Percentiles rank a stretch among this genome's conserved stretches.
Evolutionary conservation across 2,888 invertebrate genomes (phyloP).

Genomic region (Willowsia nigromaculata): DNA sequence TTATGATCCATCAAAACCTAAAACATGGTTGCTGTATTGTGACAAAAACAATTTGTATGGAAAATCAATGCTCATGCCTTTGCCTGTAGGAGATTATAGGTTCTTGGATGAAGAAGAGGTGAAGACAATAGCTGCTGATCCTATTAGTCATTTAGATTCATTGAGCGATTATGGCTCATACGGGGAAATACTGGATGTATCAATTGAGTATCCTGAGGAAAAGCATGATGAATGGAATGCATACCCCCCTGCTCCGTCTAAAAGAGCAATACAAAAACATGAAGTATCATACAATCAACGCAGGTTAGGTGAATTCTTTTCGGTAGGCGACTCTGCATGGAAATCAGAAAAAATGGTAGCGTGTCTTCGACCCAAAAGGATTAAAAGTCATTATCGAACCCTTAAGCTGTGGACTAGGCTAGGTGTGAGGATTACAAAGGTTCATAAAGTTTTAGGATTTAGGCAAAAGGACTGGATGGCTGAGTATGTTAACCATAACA

Average conservation of each 20-base stretch:
- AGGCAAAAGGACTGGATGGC: constrained; percentile 42
- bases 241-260: constrained; percentile 39
- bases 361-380: background rate
- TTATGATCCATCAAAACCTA: constrained; percentile 23
- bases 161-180: background rate
- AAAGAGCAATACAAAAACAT: background rate
- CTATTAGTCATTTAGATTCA: background rate
- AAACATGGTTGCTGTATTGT: constrained; percentile 9
- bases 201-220: background rate
- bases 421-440: constrained; percentile 48
- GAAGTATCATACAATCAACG: constrained; percentile 10
- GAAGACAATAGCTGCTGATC: background rate
- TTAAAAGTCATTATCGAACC: constrained; percentile 45
- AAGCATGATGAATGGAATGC: constrained; percentile 48
- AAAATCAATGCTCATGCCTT: background rate
- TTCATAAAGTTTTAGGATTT: constrained; percentile 30
- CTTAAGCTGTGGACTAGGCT: constrained; percentile 36
- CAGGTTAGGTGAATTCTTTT: background rate
- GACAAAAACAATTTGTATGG: constrained; percentile 71
- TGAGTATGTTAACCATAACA: background rate
- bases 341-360: constrained; percentile 50
- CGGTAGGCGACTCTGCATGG: background rate
- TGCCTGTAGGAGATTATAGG: constrained; percentile 29
- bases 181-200: constrained; percentile 29
- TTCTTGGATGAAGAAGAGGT: constrained; percentile 5